phyloP scores from a whole-genome alignment of 1,140 invertebrate species.

The Brachionus koreanus region DNA sequence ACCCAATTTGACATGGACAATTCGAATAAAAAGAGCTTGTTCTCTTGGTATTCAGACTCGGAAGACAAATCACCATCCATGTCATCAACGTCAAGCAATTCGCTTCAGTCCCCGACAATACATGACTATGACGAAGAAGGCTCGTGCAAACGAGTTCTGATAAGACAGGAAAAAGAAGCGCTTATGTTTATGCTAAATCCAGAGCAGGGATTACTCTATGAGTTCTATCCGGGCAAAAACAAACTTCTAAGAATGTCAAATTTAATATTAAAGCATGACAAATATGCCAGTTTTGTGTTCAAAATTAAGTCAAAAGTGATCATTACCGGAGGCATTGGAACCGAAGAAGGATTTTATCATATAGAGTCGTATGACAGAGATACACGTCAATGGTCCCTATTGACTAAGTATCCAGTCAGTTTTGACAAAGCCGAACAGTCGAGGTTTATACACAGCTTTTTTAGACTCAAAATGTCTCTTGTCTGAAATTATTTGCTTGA shows the following conservation, averaged over 20 bases:
- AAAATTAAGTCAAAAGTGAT: slow-evolving; percentile 10
- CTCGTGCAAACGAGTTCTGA: not conserved
- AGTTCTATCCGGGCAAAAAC: slow-evolving; percentile 37
- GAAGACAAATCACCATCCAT: not conserved
- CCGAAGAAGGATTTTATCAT: not conserved
- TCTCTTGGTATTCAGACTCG: not conserved
- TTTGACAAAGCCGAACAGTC: not conserved
- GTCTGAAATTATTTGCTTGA: not conserved
- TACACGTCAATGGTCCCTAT: not conserved
- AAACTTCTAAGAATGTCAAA: slow-evolving; percentile 23
- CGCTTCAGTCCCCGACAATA: slow-evolving; percentile 1
- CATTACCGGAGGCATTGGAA: not conserved
- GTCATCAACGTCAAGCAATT: slow-evolving; percentile 8
- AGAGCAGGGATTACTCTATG: slow-evolving; percentile 19
- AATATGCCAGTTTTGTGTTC: not conserved
- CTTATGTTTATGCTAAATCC: slow-evolving; percentile 12
- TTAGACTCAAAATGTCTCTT: slow-evolving; percentile 17
- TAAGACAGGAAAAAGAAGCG: slow-evolving; percentile 31
- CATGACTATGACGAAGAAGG: not conserved
- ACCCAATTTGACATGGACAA: slow-evolving; percentile 5
- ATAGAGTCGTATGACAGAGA: not conserved
- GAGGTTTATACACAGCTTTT: not conserved
- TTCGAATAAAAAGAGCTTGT: not conserved
- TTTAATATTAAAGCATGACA: not conserved
- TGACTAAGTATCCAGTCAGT: not conserved